Percentiles rank a stretch among this genome's conserved stretches.
Evolutionary conservation across 2,888 invertebrate species (phyloP).

Genomic region (Pyrochroa serraticornis): DNA sequence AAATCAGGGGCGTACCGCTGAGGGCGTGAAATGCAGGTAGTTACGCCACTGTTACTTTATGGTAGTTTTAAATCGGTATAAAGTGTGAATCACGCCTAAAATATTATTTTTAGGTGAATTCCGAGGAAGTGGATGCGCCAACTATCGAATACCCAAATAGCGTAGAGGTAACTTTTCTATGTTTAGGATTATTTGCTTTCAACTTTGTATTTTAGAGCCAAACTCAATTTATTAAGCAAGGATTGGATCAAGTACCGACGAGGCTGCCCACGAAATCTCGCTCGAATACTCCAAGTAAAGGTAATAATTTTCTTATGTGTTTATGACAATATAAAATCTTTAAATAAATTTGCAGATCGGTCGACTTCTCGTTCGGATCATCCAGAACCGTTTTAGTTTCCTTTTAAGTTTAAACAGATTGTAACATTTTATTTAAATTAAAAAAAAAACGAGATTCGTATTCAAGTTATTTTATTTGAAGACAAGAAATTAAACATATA

Average conservation of each 20-base stretch:
- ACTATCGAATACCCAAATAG: slow-evolving; percentile 44
- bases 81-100: no score
- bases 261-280: slow-evolving; percentile 59
- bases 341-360: slow-evolving; percentile 35
- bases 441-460: slow-evolving; percentile 7
- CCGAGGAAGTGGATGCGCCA: slow-evolving; percentile 40
- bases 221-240: slow-evolving; percentile 63
- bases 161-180: slow-evolving; percentile 42
- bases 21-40: no score
- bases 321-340: not conserved
- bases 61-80: no score
- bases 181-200: slow-evolving; percentile 12
- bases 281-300: slow-evolving; percentile 52
- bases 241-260: slow-evolving; percentile 70
- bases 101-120: slow-evolving; percentile 37
- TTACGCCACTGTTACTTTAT: no score
- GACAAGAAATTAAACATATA: slow-evolving; percentile 14
- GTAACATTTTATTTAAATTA: slow-evolving; percentile 11
- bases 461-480: slow-evolving; percentile 10
- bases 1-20: no score
- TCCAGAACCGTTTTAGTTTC: slow-evolving; percentile 39
- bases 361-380: slow-evolving; percentile 39
- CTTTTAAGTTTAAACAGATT: slow-evolving; percentile 22
- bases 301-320: slow-evolving; percentile 31
- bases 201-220: slow-evolving; percentile 59